phyloP scores from a whole-genome alignment of 1,140 invertebrate genomes.

The Trachymyrmex septentrionalis region DNA sequence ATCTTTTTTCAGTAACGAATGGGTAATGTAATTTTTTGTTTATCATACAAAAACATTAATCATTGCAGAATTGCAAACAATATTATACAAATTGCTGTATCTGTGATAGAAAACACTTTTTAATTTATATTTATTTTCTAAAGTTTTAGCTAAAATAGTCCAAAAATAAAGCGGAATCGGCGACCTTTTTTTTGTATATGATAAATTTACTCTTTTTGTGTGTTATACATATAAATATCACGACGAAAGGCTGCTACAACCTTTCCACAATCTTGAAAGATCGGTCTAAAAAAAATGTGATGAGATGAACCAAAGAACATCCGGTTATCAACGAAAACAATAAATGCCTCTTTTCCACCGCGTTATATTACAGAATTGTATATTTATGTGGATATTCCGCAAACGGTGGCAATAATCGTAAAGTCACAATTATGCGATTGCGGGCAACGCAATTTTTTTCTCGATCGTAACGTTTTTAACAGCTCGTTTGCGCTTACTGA shows the following conservation, averaged over 20 bases:
- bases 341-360: conserved; percentile 17
- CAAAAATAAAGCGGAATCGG: too few species aligned
- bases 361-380: conserved; percentile 5
- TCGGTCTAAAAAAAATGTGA: not conserved
- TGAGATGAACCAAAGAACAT: not conserved
- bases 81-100: too few species aligned
- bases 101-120: too few species aligned
- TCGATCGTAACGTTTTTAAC: conserved; percentile 43
- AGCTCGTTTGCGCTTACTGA: conserved; percentile 45
- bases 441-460: conserved; percentile 2
- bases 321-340: not conserved
- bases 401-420: conserved; percentile 55
- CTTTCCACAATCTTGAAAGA: not conserved
- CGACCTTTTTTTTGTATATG: too few species aligned
- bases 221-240: not conserved
- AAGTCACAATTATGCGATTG: conserved; percentile 48
- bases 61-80: too few species aligned
- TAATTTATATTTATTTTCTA: too few species aligned
- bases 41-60: too few species aligned
- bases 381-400: conserved; percentile 36
- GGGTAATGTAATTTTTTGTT: too few species aligned
- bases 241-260: not conserved
- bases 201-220: not conserved
- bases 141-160: too few species aligned
- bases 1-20: too few species aligned